A percentile compares a stretch with the other conserved stretches of the same genome.
These are phyloP conservation scores for Sphaerophoria taeniata DNA, from an alignment of 2,888 invertebrate genomes.

Conservation along the genomic window DNA sequence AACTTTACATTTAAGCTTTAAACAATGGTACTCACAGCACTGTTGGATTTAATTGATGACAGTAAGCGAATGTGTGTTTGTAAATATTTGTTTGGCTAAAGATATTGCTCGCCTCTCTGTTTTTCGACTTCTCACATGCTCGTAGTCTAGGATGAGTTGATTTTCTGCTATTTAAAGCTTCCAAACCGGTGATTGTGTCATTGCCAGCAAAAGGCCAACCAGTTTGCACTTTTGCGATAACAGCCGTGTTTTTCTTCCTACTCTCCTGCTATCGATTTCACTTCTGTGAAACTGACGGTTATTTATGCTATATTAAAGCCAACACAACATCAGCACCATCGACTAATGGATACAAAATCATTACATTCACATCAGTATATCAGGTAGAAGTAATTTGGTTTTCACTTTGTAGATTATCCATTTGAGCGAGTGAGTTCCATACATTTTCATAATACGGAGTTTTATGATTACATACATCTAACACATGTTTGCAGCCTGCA, in stretches of 20 bases:
- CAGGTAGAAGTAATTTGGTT: conserved; percentile 72
- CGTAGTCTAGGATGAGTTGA: conserved; percentile 35
- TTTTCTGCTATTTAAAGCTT: conserved; percentile 52
- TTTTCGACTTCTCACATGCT: conserved; percentile 56
- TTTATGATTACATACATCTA: background rate
- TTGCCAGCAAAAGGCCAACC: conserved; percentile 13
- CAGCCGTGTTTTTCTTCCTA: background rate
- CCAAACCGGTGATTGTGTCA: conserved; percentile 35
- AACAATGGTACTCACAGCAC: background rate
- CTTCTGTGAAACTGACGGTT: conserved; percentile 18
- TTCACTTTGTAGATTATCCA: conserved; percentile 72
- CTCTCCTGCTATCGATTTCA: background rate
- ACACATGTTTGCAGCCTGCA: background rate
- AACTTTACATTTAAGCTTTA: no score
- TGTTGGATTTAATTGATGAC: background rate
- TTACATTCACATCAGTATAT: conserved; percentile 69
- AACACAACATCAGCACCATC: conserved; percentile 43
- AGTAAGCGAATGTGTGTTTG: background rate
- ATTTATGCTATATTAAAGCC: background rate
- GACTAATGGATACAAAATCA: conserved; percentile 67
- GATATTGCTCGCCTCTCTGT: conserved; percentile 49
- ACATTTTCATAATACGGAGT: conserved; percentile 23
- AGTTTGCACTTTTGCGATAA: conserved; percentile 38
- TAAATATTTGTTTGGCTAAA: conserved; percentile 9
- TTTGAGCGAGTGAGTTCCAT: conserved; percentile 66